phyloP scores from a whole-genome alignment of 2,113 vertebrate genomes.

The Strix uralensis region DNA sequence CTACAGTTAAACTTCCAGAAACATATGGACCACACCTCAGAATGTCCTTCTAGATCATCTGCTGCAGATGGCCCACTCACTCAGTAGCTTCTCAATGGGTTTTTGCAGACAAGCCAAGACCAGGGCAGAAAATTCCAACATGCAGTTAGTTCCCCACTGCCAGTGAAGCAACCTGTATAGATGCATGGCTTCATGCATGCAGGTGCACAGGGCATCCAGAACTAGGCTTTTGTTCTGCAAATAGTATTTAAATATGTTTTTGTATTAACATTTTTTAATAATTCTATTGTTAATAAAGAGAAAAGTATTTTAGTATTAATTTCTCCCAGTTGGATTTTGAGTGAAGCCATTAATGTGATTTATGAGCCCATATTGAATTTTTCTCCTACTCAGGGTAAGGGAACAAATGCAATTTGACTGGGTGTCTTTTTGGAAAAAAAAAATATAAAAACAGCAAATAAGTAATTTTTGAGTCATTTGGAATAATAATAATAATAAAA shows the following conservation, averaged over 20 bases:
- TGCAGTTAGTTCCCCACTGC: not conserved
- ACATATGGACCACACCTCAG: not conserved
- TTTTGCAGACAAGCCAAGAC: not conserved
- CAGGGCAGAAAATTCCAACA: not conserved
- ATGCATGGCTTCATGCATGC: not conserved
- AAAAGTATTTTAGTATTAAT: not conserved
- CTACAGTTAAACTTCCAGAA: not conserved
- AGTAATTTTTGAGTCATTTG: not conserved
- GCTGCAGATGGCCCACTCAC: not conserved
- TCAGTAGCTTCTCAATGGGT: not conserved
- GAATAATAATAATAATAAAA: not conserved
- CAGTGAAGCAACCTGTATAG: rapidly evolving
- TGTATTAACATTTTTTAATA: not conserved
- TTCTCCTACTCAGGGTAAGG: not conserved
- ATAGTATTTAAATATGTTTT: not conserved
- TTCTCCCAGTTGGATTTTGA: not conserved
- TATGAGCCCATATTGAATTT: not conserved
- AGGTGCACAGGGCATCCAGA: not conserved
- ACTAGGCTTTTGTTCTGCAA: not conserved
- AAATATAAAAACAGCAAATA: not conserved
- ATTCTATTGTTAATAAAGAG: not conserved
- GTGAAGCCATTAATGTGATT: not conserved
- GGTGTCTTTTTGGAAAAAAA: not conserved
- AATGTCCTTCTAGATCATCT: not conserved
- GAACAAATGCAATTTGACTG: not conserved